Base-by-base conservation (phyloP, 2,888 invertebrate species). In the Drosophila gaucha region DNA sequence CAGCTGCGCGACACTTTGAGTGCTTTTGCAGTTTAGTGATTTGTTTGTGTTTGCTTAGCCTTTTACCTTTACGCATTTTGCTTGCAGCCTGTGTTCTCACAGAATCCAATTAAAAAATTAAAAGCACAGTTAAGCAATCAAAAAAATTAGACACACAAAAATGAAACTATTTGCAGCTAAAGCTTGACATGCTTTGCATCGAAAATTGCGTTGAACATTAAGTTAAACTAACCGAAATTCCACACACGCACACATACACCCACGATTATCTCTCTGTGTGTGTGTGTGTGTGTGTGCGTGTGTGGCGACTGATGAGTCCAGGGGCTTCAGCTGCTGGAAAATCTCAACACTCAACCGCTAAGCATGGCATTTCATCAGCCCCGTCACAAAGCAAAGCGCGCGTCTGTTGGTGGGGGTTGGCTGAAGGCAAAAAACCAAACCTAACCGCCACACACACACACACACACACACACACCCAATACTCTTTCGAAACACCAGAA, bases 311-410 rank as follows among this genome's bases (percentile, higher is more conserved):
- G 76, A 66, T 76, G 60, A 46, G 63, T 66, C 60, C 68, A 63
- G 39, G 38, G 58, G 67, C 57, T 46, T 51, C 52, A 57, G 24
- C 31, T 60, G 43, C 44, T 56, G 65, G 57, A 67, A 83, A 86
- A 83, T 86, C 84, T 75, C 84, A 65, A 69, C 63, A 69, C 80
- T 83, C 66, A 70, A 86, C 88, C 86, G 80, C 88, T 82, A 85
- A 87, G 86, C 80, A 76, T 76, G 76, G 78, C 85, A 75, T 87
- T 87, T 85, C 86, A 86, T 86, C 86, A 85, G 83, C 68, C 50
- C 51, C 47, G 52, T 24, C 63, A 46, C 35, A 65, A 73, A 66
- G 52, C 60, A 52, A 56, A 60, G 66, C 41, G 52, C 52, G 55
- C 31, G 20, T 18, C 28, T 46, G 49, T 35, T 55, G 51, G 47